Conservation (phyloP, 2,888 invertebrate genomes). For the Limenitis camilla region DNA sequence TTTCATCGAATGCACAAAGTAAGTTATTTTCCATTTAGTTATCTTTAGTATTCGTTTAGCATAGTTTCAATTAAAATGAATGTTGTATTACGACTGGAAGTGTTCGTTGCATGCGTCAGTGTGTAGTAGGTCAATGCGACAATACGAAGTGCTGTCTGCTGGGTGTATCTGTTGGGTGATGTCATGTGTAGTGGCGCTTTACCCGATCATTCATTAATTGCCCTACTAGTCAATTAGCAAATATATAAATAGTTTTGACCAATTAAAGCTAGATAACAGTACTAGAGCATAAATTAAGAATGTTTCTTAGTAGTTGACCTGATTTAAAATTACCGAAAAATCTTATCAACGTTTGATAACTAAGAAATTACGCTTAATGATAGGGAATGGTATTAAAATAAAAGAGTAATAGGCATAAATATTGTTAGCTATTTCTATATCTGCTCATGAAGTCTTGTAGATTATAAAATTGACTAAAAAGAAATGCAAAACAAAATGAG, state of each 20-base stretch:
- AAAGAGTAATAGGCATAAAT: no score
- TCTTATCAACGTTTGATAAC: no score
- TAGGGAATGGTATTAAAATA: no score
- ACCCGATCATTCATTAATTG: slow-evolving; percentile 10
- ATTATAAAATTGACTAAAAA: no score
- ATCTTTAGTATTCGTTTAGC: slow-evolving; percentile 5
- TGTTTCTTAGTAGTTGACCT: no score
- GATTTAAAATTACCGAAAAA: no score
- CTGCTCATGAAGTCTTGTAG: no score
- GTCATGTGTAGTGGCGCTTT: slow-evolving; percentile 39
- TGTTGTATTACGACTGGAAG: slow-evolving; percentile 6
- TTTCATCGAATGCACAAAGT: slow-evolving; percentile 51
- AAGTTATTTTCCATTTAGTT: slow-evolving; percentile 32
- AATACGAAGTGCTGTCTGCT: slow-evolving; percentile 10
- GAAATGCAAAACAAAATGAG: no score
- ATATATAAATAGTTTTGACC: neutral
- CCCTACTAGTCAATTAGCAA: slow-evolving; percentile 2
- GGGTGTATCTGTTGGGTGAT: slow-evolving; percentile 29
- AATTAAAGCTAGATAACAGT: no score
- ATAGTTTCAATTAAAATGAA: neutral
- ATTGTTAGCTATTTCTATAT: no score
- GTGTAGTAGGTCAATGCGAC: slow-evolving; percentile 21
- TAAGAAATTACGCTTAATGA: no score
- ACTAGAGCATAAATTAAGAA: no score
- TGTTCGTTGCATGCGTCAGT: slow-evolving; percentile 19